Conservation (phyloP, 2,113 vertebrate species). For the Erinaceus europaeus region DNA sequence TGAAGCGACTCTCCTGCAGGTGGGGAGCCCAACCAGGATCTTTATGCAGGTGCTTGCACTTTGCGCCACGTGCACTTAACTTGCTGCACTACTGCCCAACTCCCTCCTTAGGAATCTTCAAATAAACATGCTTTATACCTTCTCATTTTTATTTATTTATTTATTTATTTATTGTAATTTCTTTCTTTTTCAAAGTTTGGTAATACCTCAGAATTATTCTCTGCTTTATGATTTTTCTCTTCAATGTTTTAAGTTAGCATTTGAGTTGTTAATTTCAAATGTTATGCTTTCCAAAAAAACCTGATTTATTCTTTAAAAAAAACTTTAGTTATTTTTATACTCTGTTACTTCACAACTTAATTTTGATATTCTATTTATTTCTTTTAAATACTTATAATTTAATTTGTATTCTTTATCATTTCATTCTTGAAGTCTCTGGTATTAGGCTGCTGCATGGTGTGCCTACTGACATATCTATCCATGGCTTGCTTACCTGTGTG, state of each 20-base stretch:
- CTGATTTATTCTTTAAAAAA: background rate
- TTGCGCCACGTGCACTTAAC: no score
- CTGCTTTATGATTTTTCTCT: background rate
- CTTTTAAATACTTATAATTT: background rate
- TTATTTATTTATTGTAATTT: conserved; percentile 11
- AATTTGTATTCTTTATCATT: background rate
- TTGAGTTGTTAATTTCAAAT: conserved; percentile 35
- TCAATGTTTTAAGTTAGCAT: background rate
- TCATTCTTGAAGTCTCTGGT: background rate
- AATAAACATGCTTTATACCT: background rate
- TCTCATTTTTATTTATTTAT: background rate
- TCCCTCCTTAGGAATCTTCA: background rate
- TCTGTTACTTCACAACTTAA: background rate
- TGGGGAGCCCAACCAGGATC: no score
- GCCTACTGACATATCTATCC: background rate
- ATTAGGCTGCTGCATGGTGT: background rate
- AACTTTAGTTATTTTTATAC: background rate
- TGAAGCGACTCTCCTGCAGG: no score
- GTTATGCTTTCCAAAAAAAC: background rate
- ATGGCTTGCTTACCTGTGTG: background rate
- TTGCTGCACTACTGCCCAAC: no score
- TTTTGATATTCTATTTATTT: background rate
- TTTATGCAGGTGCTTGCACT: no score
- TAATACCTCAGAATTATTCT: background rate
- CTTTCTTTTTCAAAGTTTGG: background rate